These are phyloP conservation scores for Micromys minutus DNA, from an alignment of 2,113 vertebrate genomes.

Conservation along the genomic window DNA sequence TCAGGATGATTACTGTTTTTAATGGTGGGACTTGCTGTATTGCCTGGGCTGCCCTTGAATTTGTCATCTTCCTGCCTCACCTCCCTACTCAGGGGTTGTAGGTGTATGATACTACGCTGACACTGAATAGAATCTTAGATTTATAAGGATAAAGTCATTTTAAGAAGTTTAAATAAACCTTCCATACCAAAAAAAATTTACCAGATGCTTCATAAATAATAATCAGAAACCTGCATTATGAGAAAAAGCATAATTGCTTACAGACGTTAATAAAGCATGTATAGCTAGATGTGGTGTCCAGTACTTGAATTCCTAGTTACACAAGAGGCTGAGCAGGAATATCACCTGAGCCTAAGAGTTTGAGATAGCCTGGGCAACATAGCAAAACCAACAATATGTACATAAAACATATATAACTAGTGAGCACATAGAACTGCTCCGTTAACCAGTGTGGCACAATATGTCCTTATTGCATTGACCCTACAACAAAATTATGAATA, in stretches of 20 bases:
- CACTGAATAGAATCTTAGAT: not conserved
- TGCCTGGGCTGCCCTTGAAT: not conserved
- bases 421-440: not conserved
- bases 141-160: not conserved
- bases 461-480: not conserved
- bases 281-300: not conserved
- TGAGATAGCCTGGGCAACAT: not conserved
- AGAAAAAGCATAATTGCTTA: not conserved
- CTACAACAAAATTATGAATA: not conserved
- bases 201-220: not conserved
- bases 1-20: not conserved
- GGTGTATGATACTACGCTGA: too few species aligned
- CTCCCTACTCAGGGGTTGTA: not conserved
- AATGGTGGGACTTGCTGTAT: not conserved
- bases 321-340: not conserved
- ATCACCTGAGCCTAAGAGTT: not conserved
- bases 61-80: not conserved
- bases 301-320: not conserved
- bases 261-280: not conserved
- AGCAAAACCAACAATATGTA: not conserved
- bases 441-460: not conserved
- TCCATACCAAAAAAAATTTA: constrained; percentile 20
- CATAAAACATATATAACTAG: not conserved
- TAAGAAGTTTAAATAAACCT: constrained; percentile 25
- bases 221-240: constrained; percentile 4